Conservation (phyloP, 2,888 invertebrate genomes). For the Stictocephala bisonia region DNA sequence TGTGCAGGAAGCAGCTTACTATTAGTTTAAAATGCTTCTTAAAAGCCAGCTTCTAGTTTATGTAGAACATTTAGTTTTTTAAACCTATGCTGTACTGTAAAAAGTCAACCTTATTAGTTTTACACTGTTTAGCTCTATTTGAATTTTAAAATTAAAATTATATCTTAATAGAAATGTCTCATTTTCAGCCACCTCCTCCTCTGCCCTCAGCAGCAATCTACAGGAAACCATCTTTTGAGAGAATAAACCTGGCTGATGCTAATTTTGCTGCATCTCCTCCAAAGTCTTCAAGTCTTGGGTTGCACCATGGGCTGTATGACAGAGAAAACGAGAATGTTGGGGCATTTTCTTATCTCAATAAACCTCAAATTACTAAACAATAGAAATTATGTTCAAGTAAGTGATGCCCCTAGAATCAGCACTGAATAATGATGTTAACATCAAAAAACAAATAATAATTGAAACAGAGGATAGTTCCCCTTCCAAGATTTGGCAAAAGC, state of each 20-base stretch:
- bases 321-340: constrained; percentile 18
- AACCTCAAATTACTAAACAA: constrained; percentile 3
- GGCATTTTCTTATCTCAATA: background rate
- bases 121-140: no score
- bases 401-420: background rate
- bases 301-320: background rate
- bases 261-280: constrained; percentile 59
- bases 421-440: constrained; percentile 9
- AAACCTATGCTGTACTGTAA: no score
- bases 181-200: constrained; percentile 45
- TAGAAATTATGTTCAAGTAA: background rate
- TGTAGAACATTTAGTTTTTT: no score
- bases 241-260: constrained; percentile 61
- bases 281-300: constrained; percentile 28
- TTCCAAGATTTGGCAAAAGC: background rate
- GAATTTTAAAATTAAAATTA: no score
- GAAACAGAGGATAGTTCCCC: constrained; percentile 10
- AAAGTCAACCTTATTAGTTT: no score
- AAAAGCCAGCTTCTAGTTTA: no score
- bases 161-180: no score
- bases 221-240: constrained; percentile 60
- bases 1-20: no score
- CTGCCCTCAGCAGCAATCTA: constrained; percentile 58
- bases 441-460: constrained; percentile 10
- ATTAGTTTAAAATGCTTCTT: no score